Evolutionary conservation across 2,113 vertebrate genomes (phyloP).

Genomic region (Aramus guarauna): DNA sequence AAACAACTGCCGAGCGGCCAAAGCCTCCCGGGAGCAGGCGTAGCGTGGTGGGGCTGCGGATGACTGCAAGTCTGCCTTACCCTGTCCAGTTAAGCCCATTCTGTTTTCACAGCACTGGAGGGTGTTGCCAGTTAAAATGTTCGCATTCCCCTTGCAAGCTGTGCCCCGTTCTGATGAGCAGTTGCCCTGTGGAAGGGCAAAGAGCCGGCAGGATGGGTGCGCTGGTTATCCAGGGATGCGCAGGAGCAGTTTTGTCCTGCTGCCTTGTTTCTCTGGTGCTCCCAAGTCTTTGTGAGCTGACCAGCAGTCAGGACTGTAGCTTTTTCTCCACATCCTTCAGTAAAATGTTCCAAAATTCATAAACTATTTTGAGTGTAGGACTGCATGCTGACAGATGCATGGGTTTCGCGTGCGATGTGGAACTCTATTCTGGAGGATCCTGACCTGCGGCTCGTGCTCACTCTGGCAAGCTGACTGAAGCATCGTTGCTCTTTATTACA

Average conservation of each 20-base stretch:
- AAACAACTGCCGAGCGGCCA: neutral
- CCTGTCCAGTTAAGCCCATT: slow-evolving; percentile 1
- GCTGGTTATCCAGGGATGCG: neutral
- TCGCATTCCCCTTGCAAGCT: neutral
- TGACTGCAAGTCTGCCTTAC: neutral
- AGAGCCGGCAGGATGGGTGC: neutral
- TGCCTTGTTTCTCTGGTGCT: neutral
- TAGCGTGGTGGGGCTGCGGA: neutral
- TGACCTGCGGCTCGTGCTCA: neutral
- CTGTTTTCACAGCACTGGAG: slow-evolving; percentile 16
- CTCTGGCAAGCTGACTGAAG: neutral
- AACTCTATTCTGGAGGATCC: neutral
- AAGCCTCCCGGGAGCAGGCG: neutral
- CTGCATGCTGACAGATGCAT: neutral
- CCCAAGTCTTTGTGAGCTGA: fast-evolving
- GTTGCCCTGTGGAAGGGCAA: neutral
- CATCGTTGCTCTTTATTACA: neutral
- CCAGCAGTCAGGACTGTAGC: neutral
- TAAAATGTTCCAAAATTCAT: neutral
- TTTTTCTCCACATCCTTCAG: neutral
- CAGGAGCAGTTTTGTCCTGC: neutral
- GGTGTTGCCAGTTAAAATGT: slow-evolving; percentile 11
- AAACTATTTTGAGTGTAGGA: neutral
- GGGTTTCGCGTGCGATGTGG: fast-evolving
- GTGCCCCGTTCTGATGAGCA: neutral